Evolutionary conservation across 2,113 vertebrate species (phyloP).

Genomic region (Cottus gobio): DNA sequence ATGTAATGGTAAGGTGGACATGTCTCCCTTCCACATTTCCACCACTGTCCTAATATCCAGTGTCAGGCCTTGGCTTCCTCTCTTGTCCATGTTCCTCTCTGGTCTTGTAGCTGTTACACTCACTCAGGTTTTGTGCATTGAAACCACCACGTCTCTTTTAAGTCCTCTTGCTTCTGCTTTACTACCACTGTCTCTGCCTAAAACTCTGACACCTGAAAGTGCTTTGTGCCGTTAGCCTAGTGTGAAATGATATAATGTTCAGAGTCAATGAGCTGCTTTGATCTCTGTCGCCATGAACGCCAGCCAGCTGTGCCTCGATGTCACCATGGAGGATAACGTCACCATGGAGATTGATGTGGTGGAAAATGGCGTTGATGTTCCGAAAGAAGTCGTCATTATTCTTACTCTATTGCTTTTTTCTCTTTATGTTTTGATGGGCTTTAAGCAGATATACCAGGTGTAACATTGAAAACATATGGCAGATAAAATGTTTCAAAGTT

Average conservation of each 20-base stretch:
- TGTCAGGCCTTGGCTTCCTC: not conserved
- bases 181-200: not conserved
- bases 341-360: constrained; percentile 27
- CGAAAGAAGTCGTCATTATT: not conserved
- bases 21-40: not conserved
- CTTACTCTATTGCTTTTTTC: not conserved
- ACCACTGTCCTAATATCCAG: not conserved
- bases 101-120: not conserved
- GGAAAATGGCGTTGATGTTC: not conserved
- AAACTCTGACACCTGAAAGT: constrained; percentile 11
- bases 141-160: constrained; percentile 5
- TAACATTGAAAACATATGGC: not conserved
- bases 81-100: not conserved
- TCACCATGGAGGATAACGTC: constrained; percentile 19
- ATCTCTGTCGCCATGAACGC: constrained; percentile 45
- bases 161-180: not conserved
- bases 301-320: constrained; percentile 46
- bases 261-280: constrained; percentile 42
- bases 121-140: not conserved
- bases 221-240: constrained; percentile 12
- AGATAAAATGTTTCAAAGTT: not conserved
- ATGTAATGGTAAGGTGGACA: not conserved
- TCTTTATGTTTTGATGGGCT: not conserved
- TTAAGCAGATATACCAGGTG: not conserved
- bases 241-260: constrained; percentile 52